These are phyloP conservation scores for Galerucella nymphaeae DNA, from an alignment of 2,888 invertebrate species.

Conservation along the genomic window DNA sequence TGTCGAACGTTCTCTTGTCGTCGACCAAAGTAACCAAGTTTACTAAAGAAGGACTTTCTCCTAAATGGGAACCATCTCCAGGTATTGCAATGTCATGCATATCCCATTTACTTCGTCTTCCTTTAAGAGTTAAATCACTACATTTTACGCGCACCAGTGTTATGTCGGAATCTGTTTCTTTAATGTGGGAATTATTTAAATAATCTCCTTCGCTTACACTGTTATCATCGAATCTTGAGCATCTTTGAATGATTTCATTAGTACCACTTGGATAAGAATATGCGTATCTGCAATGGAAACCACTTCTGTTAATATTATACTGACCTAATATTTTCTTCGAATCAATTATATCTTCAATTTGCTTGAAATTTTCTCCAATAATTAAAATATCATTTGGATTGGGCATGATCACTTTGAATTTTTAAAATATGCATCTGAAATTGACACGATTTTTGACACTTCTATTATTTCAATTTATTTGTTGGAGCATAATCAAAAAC, in stretches of 20 bases:
- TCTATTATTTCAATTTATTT: no score
- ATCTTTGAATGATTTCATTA: conserved; percentile 17
- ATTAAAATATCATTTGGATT: conserved; percentile 43
- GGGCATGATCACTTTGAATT: conserved; percentile 48
- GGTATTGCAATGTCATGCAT: conserved; percentile 66
- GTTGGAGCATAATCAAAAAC: not conserved
- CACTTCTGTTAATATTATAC: conserved; percentile 56
- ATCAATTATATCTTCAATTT: conserved; percentile 63
- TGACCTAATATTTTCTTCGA: conserved; percentile 59
- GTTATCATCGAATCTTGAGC: conserved; percentile 49
- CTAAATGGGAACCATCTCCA: conserved; percentile 70
- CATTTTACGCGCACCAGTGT: conserved; percentile 69
- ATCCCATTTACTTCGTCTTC: conserved; percentile 64
- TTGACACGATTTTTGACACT: not conserved
- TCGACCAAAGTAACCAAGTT: conserved; percentile 70
- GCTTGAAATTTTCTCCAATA: conserved; percentile 51
- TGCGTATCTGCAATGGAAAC: conserved; percentile 53
- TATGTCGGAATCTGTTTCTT: conserved; percentile 72
- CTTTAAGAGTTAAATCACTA: conserved; percentile 57
- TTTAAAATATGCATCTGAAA: conserved; percentile 37
- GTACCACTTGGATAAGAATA: conserved; percentile 50
- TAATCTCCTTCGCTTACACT: conserved; percentile 54
- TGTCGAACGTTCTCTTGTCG: conserved; percentile 53
- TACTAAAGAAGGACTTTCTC: conserved; percentile 70
- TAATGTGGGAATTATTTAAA: conserved; percentile 56